A percentile compares a stretch with the other conserved stretches of the same genome.
These are phyloP conservation scores for Colletes collaris DNA, from an alignment of 2,888 invertebrate species.

Conservation along the genomic window DNA sequence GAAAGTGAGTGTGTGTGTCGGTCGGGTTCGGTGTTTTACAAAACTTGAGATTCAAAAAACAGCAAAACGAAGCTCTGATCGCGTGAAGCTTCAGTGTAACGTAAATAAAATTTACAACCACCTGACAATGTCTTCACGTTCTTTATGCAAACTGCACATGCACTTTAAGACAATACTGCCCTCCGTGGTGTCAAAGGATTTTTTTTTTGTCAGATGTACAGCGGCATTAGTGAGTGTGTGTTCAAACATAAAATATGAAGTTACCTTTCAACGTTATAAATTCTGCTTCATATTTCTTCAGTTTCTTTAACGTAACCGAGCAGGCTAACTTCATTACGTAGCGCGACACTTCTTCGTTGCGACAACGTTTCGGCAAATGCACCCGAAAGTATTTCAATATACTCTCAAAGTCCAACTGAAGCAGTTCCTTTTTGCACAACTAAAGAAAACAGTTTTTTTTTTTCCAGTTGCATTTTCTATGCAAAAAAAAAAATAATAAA, in stretches of 20 bases:
- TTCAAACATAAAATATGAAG: conserved; percentile 81
- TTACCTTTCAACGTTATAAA: conserved; percentile 90
- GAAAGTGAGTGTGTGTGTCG: not conserved
- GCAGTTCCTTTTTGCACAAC: conserved; percentile 94
- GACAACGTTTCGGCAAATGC: conserved; percentile 97
- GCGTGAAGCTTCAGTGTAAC: conserved; percentile 23
- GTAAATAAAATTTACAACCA: conserved; percentile 59
- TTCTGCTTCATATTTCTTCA: conserved; percentile 97
- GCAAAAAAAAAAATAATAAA: not conserved
- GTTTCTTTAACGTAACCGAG: conserved; percentile 95
- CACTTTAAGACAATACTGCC: conserved; percentile 29
- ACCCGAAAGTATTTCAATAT: conserved; percentile 99
- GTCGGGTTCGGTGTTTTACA: not conserved
- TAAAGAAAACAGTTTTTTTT: conserved; percentile 73
- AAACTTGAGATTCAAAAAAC: not conserved
- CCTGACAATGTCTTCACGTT: conserved; percentile 35
- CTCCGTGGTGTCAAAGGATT: conserved; percentile 21
- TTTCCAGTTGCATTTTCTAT: not conserved
- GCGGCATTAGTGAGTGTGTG: conserved; percentile 27
- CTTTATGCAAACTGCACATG: conserved; percentile 45
- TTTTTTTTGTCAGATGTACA: conserved; percentile 19
- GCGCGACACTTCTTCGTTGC: conserved; percentile 94
- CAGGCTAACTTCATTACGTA: conserved; percentile 96
- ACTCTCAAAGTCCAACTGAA: conserved; percentile 98
- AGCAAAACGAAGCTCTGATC: not conserved